Base-by-base conservation (phyloP, 2,113 vertebrate species). In the Cervus canadensis region DNA sequence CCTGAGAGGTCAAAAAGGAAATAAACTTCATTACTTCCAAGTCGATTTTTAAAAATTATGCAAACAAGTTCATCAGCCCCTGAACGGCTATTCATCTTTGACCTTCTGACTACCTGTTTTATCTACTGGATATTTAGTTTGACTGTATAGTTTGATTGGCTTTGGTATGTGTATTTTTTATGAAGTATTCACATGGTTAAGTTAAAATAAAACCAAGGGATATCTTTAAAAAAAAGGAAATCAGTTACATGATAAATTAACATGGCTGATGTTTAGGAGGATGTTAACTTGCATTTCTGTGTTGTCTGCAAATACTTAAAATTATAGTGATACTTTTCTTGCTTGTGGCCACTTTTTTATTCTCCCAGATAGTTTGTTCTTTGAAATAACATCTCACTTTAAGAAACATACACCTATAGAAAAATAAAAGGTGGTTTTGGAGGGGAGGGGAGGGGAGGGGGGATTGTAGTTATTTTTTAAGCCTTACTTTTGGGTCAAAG, bases 181-280 rank as follows among this genome's bases (percentile, higher is more conserved):
- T 98, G 96, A 94, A 62, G 76, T 91, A 97, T 91, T 97, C 94
- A 94, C 95, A 98, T 43, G 74, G 89, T 94, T 98, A 98, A 98
- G 96, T 98, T 98, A 98, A 98, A 98, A 98, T 98, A 98, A 98
- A 98, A 95, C 50, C 87, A 91, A 98, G 97, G 97, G 97, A 67
- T 94, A 95, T 94, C 85, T 76, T 76, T 0, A 0, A 0, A 43
- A 43, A 43, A 76, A 76, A 76, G 40, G 71, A 76, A 26, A 71
- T 83, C 48, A 83, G 13, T 33, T 50, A 26, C 36, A 13, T 57
- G 56, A 87, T 36, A 56, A 78, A 56, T 93, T 45, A 21, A 25
- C 16, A 23, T 40, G 79, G 7, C 26, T 56, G 30, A 50, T 48
- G 40, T 48, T 96, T 21, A 82, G 19, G 40, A 67, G 60, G 50